These are phyloP conservation scores for Agelas oroides DNA, from an alignment of 37 sponge, comb jelly and placozoan genomes.

Conservation along the genomic window DNA sequence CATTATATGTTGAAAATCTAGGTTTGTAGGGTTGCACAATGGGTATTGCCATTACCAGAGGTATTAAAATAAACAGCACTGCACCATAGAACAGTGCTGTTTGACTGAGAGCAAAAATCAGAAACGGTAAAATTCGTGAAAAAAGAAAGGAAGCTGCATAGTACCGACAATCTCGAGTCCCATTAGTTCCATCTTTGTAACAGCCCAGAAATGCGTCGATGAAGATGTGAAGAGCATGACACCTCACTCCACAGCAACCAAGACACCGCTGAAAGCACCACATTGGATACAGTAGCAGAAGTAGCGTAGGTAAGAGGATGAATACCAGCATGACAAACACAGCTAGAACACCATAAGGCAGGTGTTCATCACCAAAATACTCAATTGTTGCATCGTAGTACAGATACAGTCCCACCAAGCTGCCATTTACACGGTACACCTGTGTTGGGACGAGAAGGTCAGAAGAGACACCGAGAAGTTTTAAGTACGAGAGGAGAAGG, in stretches of 20 bases:
- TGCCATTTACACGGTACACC: background rate
- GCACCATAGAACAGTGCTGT: background rate
- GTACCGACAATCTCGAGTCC: constrained; percentile 37
- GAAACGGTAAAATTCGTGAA: background rate
- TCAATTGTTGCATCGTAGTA: constrained; percentile 24
- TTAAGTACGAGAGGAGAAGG: constrained; percentile 62
- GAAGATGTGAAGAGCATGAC: constrained; percentile 15
- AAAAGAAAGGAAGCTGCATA: constrained; percentile 61
- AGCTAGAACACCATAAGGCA: constrained; percentile 42
- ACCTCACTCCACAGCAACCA: background rate
- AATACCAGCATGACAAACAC: constrained; percentile 7
- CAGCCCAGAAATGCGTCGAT: constrained; percentile 59
- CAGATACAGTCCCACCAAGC: background rate
- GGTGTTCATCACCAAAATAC: constrained; percentile 31
- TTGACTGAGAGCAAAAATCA: background rate
- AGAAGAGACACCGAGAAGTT: constrained; percentile 41
- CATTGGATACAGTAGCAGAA: constrained; percentile 27
- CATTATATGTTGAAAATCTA: background rate
- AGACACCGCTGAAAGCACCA: constrained; percentile 1
- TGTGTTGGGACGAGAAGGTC: constrained; percentile 24
- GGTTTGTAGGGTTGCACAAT: constrained; percentile 1
- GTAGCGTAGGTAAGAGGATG: constrained; percentile 33
- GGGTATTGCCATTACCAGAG: background rate
- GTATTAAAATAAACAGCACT: background rate
- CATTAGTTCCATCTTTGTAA: constrained; percentile 59